Evolutionary conservation across 37 sponge, comb jelly and placozoan genomes (phyloP).

Genomic region (Spongia lamella): DNA sequence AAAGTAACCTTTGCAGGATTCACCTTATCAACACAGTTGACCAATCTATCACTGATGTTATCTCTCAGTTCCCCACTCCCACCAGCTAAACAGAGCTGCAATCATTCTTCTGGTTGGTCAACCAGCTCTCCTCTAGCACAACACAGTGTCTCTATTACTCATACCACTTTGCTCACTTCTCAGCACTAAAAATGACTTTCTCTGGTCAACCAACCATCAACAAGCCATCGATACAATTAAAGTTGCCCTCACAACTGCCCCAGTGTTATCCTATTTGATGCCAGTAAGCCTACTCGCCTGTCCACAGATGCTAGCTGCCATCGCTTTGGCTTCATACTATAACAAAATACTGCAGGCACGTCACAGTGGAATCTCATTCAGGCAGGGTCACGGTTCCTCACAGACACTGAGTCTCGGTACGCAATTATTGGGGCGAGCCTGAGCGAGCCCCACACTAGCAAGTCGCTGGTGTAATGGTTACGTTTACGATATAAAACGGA

Average conservation of each 20-base stretch:
- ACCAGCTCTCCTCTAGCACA: constrained; percentile 18
- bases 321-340: background rate
- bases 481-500: too few species aligned
- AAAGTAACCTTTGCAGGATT: constrained; percentile 19
- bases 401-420: too few species aligned
- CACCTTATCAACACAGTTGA: constrained; percentile 9
- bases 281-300: constrained; percentile 1
- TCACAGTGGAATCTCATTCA: too few species aligned
- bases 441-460: too few species aligned
- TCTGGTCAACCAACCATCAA: constrained; percentile 7
- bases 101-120: constrained; percentile 21
- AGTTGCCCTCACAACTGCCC: background rate
- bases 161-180: constrained; percentile 13
- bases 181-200: constrained; percentile 46
- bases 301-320: background rate
- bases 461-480: too few species aligned
- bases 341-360: too few species aligned
- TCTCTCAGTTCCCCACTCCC: constrained; percentile 14
- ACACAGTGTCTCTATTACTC: background rate
- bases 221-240: background rate
- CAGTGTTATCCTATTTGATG: constrained; percentile 1
- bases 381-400: too few species aligned
- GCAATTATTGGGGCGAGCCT: too few species aligned
- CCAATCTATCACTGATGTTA: constrained; percentile 16
- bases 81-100: constrained; percentile 16